Base-by-base conservation (phyloP, 2,888 invertebrate genomes). In the Sceliomorpha sp. region DNA sequence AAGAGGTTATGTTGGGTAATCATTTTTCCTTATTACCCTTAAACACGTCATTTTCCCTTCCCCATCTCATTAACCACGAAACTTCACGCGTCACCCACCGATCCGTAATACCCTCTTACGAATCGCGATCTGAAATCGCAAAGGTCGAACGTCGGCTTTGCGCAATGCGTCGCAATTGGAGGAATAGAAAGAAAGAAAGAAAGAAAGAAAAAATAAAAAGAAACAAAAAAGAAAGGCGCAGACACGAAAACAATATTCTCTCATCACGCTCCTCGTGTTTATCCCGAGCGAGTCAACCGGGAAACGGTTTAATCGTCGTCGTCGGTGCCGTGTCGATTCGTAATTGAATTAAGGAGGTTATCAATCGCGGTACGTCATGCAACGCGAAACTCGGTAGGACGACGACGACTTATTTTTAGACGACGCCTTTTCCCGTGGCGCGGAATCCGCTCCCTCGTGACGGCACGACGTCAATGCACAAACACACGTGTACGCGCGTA, bases 371-470 rank as follows among this genome's bases (percentile, higher is more conserved):
- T 8, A 20, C 10, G 20, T 9, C 20, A 10, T 17, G 47, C 20
- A 4, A 20, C 29, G 17, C 15, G 20, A 32, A 34, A 34, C n/a
- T n/a, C 48, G 12, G 48, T 48, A 17, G 29, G 14, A 2, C 20
- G 20, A 20, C 20, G 45, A 24, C 17, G 29, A 39, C 51, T 53
- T 51, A 53, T 53, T 53, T 40, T 47, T 40, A 26, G 62, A 51
- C 51, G 26, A 53, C 55, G 55, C 56, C 50, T 56, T 47, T 56
- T 64, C 50, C 37, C 34, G 42, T 13, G 42, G 9, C 40, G 39
- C 31, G 45, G 47, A 45, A 62, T 51, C 29, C 45, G 12, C 10
- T 20, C 9, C n/a, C 20, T 20, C 10, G 29, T 9, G n/a, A 29
- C 29, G 29, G 29, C 24, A 7, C 24, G 24, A 3, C 24, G 37